Evolutionary conservation across 2,888 invertebrate genomes (phyloP).

Genomic region (Callinectes sapidus): DNA sequence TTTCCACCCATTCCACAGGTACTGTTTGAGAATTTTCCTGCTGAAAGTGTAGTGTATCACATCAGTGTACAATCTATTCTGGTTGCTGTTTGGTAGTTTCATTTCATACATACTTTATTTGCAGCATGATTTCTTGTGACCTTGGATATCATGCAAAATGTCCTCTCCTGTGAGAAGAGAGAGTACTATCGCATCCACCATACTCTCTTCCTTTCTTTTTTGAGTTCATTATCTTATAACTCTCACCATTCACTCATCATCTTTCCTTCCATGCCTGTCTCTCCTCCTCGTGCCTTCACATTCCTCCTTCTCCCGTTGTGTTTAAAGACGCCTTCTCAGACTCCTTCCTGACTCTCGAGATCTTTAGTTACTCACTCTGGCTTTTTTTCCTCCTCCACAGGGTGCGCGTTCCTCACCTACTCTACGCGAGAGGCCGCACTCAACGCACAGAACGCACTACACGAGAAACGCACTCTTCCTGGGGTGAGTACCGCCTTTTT

Average conservation of each 20-base stretch:
- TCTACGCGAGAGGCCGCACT: conserved; percentile 96
- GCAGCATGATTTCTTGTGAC: background rate
- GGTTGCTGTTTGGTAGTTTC: background rate
- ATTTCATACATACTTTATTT: background rate
- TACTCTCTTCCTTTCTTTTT: background rate
- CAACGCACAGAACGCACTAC: conserved; percentile 93
- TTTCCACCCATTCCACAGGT: background rate
- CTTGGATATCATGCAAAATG: background rate
- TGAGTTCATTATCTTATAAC: background rate
- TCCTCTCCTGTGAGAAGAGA: no score
- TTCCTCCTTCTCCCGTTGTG: background rate
- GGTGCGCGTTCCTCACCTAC: conserved; percentile 99
- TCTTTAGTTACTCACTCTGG: background rate
- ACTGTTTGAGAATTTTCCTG: background rate
- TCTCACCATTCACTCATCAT: background rate
- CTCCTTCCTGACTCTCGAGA: background rate
- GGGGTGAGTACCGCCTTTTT: conserved; percentile 86
- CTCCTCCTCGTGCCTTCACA: background rate
- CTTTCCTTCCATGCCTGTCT: background rate
- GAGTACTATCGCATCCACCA: background rate
- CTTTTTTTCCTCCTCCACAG: conserved; percentile 78
- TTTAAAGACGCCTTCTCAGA: background rate
- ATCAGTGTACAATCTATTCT: background rate
- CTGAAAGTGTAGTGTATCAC: background rate
- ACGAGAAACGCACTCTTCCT: conserved; percentile 98